Percentiles rank a stretch among this genome's conserved stretches.
Evolutionary conservation across 2,888 invertebrate species (phyloP).

Genomic region (Torymus auratus): DNA sequence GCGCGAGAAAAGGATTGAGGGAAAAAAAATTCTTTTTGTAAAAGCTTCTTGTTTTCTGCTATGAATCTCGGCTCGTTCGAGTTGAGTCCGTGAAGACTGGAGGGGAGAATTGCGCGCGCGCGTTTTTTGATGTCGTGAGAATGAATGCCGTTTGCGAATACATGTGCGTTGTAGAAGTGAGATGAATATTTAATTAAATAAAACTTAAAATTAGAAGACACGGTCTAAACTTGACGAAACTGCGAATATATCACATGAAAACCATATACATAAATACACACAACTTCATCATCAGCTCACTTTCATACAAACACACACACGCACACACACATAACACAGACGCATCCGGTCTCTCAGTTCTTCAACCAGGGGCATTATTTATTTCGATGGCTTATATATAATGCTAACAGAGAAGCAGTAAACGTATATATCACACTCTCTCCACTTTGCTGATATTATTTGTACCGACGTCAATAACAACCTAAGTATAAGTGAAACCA

Average conservation of each 20-base stretch:
- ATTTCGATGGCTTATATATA: conserved; percentile 42
- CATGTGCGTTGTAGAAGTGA: conserved; percentile 74
- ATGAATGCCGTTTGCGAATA: conserved; percentile 68
- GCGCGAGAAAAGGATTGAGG: not conserved
- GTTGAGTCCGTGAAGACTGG: conserved; percentile 20
- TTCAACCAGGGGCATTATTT: conserved; percentile 56
- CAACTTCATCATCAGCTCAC: not conserved
- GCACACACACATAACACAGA: not conserved
- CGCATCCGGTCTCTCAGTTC: conserved; percentile 37
- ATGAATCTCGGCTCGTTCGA: conserved; percentile 43
- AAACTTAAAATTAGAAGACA: conserved; percentile 70
- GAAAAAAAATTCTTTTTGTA: conserved; percentile 19
- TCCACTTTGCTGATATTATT: conserved; percentile 43
- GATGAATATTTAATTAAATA: conserved; percentile 75
- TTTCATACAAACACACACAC: not conserved
- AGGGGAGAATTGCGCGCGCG: conserved; percentile 12
- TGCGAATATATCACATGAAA: conserved; percentile 6
- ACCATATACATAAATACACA: conserved; percentile 3
- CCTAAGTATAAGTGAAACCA: conserved; percentile 44
- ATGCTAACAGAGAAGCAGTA: conserved; percentile 28
- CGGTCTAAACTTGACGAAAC: conserved; percentile 53
- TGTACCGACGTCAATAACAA: conserved; percentile 52
- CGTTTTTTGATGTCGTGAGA: conserved; percentile 51
- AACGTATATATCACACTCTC: conserved; percentile 28
- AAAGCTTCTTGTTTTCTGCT: conserved; percentile 50